Conservation (phyloP, 1,140 invertebrate species). For the Sinella curviseta region DNA sequence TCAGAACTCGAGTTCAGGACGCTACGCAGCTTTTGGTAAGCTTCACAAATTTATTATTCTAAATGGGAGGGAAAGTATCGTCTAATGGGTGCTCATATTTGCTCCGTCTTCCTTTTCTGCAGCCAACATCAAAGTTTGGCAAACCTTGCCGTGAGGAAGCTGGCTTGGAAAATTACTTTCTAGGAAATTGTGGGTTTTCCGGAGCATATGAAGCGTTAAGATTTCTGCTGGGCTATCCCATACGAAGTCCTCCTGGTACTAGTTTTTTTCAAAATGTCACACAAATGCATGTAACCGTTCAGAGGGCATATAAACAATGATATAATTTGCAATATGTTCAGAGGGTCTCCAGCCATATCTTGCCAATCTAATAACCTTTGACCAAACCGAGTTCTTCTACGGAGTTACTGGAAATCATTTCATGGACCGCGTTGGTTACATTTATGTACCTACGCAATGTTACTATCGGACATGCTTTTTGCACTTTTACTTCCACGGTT, state of each 20-base stretch:
- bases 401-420: constrained; percentile 6
- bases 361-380: constrained; percentile 32
- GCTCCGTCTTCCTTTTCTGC: too few species aligned
- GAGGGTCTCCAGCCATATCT: neutral
- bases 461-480: constrained; percentile 33
- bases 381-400: constrained; percentile 44
- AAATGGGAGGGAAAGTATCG: too few species aligned
- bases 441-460: constrained; percentile 40
- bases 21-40: constrained; percentile 38
- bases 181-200: constrained; percentile 48
- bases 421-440: constrained; percentile 41
- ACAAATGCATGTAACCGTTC: too few species aligned
- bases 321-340: too few species aligned
- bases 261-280: neutral
- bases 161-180: constrained; percentile 30
- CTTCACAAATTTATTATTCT: too few species aligned
- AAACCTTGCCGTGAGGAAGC: constrained; percentile 30
- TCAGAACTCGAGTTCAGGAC: constrained; percentile 44
- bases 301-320: too few species aligned
- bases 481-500: constrained; percentile 49
- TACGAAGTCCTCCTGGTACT: constrained; percentile 28
- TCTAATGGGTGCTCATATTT: too few species aligned
- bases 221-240: constrained; percentile 34
- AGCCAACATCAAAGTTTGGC: constrained; percentile 32
- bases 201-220: constrained; percentile 43